These are phyloP conservation scores for Rhabdophis nuchalis DNA, from an alignment of 2,797 vertebrate species.

Conservation along the genomic window DNA sequence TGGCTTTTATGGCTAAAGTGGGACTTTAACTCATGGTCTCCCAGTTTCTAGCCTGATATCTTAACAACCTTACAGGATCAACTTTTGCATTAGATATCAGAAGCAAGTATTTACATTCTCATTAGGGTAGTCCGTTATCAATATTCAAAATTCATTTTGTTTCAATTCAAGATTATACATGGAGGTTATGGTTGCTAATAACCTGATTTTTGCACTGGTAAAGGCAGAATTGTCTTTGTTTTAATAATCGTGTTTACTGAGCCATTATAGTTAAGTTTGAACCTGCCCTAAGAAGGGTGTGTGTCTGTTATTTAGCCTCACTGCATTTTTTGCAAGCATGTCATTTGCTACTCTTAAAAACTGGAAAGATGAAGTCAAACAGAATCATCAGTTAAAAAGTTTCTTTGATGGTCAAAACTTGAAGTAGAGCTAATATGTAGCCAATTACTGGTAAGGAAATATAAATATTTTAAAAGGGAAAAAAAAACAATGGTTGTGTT, in stretches of 20 bases:
- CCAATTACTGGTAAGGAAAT: background rate
- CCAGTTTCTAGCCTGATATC: background rate
- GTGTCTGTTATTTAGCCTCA: rapidly evolving
- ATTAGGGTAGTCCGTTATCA: background rate
- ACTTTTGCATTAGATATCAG: background rate
- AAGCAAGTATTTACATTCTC: background rate
- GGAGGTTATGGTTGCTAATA: background rate
- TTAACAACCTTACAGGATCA: background rate
- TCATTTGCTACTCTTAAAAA: background rate
- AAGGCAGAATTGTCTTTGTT: background rate
- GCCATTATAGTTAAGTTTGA: background rate
- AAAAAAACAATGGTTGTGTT: background rate
- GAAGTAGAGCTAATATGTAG: background rate
- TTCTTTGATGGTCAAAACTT: background rate
- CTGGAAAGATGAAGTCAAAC: background rate
- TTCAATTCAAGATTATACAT: background rate
- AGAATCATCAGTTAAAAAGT: background rate
- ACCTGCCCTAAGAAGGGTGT: background rate
- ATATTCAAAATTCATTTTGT: background rate
- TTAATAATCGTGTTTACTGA: background rate
- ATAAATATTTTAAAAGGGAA: background rate
- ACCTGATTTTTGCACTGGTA: background rate
- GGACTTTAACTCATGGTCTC: background rate
- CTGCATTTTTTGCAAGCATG: background rate
- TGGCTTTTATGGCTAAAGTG: background rate